A percentile compares a stretch with the other conserved stretches of the same genome.
Conservation (phyloP, 2,888 invertebrate genomes). For the Coenonympha glycerion region DNA sequence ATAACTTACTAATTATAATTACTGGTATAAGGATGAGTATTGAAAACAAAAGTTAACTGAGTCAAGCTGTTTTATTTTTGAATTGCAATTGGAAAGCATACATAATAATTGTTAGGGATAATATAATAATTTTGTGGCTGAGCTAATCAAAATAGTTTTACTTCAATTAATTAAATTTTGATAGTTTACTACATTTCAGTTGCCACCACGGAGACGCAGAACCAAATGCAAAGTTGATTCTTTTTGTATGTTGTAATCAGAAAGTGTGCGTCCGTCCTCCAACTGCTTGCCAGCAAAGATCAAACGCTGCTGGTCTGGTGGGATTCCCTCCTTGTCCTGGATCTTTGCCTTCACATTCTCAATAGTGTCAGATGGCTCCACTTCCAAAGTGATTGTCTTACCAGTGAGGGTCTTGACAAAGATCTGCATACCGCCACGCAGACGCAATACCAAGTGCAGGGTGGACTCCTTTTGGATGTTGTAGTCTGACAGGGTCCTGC, state of each 20-base stretch:
- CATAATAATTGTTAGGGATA: slow-evolving; percentile 16
- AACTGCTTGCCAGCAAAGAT: not conserved
- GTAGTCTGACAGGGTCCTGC: no score
- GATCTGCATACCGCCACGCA: not conserved
- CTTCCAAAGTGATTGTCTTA: not conserved
- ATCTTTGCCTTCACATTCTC: not conserved
- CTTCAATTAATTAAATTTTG: not conserved
- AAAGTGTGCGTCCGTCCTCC: not conserved
- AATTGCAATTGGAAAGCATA: slow-evolving; percentile 42
- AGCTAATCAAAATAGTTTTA: not conserved
- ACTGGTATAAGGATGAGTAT: not conserved
- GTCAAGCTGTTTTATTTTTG: not conserved
- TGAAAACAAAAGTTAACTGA: not conserved
- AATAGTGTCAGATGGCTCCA: not conserved
- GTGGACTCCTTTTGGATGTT: not conserved
- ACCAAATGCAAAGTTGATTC: not conserved
- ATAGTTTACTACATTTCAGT: not conserved
- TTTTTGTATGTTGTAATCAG: not conserved
- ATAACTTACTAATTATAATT: no score
- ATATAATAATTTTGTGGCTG: not conserved
- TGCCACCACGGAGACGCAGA: slow-evolving; percentile 12
- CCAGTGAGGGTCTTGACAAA: not conserved
- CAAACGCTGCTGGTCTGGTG: not conserved
- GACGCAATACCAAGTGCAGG: not conserved
- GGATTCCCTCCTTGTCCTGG: not conserved